These are phyloP conservation scores for Lamellibrachia satsuma DNA, from an alignment of 2,888 invertebrate species.

Conservation along the genomic window DNA sequence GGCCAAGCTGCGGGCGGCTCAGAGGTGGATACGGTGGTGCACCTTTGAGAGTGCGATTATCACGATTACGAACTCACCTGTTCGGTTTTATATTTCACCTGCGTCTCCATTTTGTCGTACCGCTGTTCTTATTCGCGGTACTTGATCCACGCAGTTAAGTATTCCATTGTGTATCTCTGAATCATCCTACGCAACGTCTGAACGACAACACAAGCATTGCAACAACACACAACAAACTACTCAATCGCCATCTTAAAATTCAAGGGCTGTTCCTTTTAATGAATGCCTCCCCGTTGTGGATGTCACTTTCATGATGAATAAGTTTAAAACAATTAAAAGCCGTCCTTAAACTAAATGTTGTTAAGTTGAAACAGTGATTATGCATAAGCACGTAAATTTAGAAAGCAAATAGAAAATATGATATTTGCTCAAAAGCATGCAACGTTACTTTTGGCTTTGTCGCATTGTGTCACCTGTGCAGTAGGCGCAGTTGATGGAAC, in stretches of 20 bases:
- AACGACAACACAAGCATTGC: not conserved
- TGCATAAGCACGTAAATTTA: not conserved
- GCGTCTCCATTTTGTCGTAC: not conserved
- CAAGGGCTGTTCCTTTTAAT: not conserved
- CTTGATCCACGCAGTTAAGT: not conserved
- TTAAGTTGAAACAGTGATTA: not conserved
- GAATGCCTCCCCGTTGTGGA: not conserved
- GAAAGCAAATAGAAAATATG: not conserved
- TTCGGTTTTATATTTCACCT: constrained; percentile 6
- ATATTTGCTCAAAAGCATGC: not conserved
- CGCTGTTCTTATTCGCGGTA: not conserved
- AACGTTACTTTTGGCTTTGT: not conserved
- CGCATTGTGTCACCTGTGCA: not conserved
- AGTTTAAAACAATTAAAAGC: not conserved
- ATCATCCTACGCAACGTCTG: not conserved
- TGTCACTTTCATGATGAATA: not conserved
- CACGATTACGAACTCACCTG: not conserved
- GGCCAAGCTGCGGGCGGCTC: not conserved
- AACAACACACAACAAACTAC: constrained; percentile 1
- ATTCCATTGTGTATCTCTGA: not conserved
- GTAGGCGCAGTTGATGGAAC: not conserved
- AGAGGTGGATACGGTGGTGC: not conserved
- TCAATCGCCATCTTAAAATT: constrained; percentile 17
- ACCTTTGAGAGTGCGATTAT: not conserved
- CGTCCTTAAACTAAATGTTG: not conserved